A percentile compares a stretch with the other conserved stretches of the same genome.
Evolutionary conservation across 2,113 vertebrate genomes (phyloP).

Genomic region (Apeltes quadracus): DNA sequence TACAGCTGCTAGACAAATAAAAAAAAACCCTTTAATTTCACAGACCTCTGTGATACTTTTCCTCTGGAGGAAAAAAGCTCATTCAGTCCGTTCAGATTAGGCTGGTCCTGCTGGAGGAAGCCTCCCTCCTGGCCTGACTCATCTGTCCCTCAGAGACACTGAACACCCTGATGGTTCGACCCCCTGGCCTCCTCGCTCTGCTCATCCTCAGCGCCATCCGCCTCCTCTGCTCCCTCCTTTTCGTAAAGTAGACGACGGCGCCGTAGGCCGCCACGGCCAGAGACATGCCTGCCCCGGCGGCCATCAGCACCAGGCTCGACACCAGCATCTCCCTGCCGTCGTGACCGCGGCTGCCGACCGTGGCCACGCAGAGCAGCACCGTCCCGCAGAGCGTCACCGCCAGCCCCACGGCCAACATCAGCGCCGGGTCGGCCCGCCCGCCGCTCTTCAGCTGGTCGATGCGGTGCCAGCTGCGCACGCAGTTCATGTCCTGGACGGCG

Average conservation of each 20-base stretch:
- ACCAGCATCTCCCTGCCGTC: slow-evolving; percentile 83
- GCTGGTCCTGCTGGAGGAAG: slow-evolving; percentile 87
- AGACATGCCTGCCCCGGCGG: slow-evolving; percentile 78
- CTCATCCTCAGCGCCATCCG: slow-evolving; percentile 53
- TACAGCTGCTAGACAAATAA: not conserved
- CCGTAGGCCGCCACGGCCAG: slow-evolving; percentile 83
- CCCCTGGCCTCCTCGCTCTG: slow-evolving; percentile 29
- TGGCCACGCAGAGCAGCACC: slow-evolving; percentile 84
- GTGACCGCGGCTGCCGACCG: slow-evolving; percentile 57
- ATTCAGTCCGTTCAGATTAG: slow-evolving; percentile 80
- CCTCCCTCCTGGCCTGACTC: slow-evolving; percentile 74
- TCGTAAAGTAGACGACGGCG: slow-evolving; percentile 51
- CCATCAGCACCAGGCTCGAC: slow-evolving; percentile 83
- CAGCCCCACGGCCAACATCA: slow-evolving; percentile 86
- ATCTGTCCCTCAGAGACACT: slow-evolving; percentile 84
- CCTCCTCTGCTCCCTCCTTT: slow-evolving; percentile 58
- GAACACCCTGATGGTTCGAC: slow-evolving; percentile 78
- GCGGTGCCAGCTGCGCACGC: slow-evolving; percentile 85
- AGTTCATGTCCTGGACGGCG: slow-evolving; percentile 98
- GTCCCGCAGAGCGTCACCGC: slow-evolving; percentile 85
- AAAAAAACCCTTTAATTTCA: not conserved
- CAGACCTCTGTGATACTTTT: not conserved
- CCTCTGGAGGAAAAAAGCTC: not conserved
- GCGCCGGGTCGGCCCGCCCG: slow-evolving; percentile 84
- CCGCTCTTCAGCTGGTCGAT: slow-evolving; percentile 92